phyloP scores from a whole-genome alignment of 2,113 vertebrate genomes.

The Campylorhamphus procurvoides region DNA sequence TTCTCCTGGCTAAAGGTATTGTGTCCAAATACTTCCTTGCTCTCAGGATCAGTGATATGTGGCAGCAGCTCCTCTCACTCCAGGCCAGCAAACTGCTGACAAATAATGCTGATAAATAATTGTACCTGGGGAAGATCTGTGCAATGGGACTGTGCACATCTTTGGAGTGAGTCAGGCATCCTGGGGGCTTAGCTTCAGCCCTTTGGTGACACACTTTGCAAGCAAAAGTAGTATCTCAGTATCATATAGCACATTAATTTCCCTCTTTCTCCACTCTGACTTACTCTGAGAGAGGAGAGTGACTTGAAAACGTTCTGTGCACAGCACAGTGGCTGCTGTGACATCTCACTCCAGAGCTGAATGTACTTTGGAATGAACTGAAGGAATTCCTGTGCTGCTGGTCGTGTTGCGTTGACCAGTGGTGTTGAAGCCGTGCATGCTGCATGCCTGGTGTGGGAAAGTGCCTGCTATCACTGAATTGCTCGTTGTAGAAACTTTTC shows the following conservation, averaged over 20 bases:
- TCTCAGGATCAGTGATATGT: rapidly evolving
- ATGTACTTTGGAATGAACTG: neutral
- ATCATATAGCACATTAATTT: neutral
- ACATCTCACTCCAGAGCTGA: neutral
- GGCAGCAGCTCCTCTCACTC: neutral
- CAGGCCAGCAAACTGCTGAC: neutral
- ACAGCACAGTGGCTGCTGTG: neutral
- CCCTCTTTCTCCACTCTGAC: neutral
- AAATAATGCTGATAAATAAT: neutral
- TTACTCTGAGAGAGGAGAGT: conserved; percentile 29
- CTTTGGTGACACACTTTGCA: neutral
- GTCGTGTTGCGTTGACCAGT: neutral
- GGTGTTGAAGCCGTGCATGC: neutral
- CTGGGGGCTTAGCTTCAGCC: neutral
- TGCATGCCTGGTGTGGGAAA: neutral
- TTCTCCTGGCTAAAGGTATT: neutral
- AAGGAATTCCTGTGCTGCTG: neutral
- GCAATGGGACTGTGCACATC: rapidly evolving
- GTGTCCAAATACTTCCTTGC: neutral
- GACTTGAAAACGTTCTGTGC: neutral
- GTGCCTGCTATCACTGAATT: neutral
- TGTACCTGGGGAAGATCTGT: neutral
- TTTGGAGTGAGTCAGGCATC: neutral
- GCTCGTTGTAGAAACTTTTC: neutral
- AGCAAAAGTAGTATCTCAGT: neutral